phyloP scores from a whole-genome alignment of 2,797 vertebrate genomes.

The Spinibarbus caldwelli region DNA sequence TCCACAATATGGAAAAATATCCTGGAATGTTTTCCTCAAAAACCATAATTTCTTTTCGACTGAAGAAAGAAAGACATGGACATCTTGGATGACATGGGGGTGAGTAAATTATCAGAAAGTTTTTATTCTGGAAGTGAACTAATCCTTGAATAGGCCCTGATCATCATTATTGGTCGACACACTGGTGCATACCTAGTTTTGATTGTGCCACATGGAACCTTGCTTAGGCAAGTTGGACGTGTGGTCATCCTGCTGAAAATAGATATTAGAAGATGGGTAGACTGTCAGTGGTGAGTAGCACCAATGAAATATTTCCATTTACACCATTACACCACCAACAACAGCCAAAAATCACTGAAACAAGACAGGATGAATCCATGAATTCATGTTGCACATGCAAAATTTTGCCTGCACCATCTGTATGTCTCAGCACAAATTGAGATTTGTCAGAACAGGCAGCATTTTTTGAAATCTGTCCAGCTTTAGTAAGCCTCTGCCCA shows the following conservation, averaged over 20 bases:
- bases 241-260: neutral
- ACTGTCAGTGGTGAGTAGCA: neutral
- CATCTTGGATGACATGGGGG: neutral
- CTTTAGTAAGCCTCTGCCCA: neutral
- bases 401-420: slow-evolving; percentile 27
- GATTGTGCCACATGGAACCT: no score
- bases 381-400: slow-evolving; percentile 7
- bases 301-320: neutral
- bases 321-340: neutral
- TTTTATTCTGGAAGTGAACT: neutral
- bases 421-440: slow-evolving; percentile 3
- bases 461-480: neutral
- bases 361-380: slow-evolving; percentile 14
- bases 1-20: no score
- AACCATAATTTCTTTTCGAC: no score
- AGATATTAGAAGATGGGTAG: neutral
- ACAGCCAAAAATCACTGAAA: neutral
- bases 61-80: neutral
- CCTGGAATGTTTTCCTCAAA: no score
- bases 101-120: neutral
- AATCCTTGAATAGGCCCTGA: neutral
- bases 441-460: neutral
- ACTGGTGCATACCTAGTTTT: neutral
- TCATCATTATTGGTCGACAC: neutral
- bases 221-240: no score